Evolutionary conservation across 1,140 invertebrate genomes (phyloP).

Genomic region (Trichogramma pretiosum): DNA sequence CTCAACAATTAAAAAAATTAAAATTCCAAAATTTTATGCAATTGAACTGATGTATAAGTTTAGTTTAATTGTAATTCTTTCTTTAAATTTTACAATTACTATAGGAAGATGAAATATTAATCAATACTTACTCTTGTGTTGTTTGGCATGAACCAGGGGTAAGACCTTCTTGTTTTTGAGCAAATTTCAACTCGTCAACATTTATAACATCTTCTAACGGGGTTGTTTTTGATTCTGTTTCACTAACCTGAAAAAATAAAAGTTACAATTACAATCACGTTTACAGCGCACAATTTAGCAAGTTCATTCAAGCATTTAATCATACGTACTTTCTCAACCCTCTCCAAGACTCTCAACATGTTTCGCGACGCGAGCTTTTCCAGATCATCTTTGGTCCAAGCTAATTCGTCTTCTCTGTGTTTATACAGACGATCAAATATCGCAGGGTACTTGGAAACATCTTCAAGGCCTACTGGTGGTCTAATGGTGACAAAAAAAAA

Average conservation of each 20-base stretch:
- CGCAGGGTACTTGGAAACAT: conserved; percentile 61
- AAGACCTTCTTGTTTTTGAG: conserved; percentile 20
- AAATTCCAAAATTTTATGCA: neutral
- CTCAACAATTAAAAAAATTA: neutral
- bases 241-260: conserved; percentile 23
- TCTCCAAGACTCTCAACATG: conserved; percentile 57
- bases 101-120: neutral
- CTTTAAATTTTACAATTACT: neutral
- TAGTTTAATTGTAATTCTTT: neutral
- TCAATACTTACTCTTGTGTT: conserved; percentile 27
- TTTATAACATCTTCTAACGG: conserved; percentile 27
- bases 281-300: neutral
- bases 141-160: conserved; percentile 28
- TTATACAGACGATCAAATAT: conserved; percentile 52
- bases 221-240: conserved; percentile 15
- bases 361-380: conserved; percentile 64
- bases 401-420: conserved; percentile 32
- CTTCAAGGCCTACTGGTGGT: conserved; percentile 54
- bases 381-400: conserved; percentile 57
- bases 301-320: neutral
- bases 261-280: neutral
- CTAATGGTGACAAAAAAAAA: conserved; percentile 26
- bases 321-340: conserved; percentile 54
- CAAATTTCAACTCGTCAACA: conserved; percentile 22
- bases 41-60: neutral